phyloP scores from a whole-genome alignment of 2,888 invertebrate species.

The Yponomeuta malinellus region DNA sequence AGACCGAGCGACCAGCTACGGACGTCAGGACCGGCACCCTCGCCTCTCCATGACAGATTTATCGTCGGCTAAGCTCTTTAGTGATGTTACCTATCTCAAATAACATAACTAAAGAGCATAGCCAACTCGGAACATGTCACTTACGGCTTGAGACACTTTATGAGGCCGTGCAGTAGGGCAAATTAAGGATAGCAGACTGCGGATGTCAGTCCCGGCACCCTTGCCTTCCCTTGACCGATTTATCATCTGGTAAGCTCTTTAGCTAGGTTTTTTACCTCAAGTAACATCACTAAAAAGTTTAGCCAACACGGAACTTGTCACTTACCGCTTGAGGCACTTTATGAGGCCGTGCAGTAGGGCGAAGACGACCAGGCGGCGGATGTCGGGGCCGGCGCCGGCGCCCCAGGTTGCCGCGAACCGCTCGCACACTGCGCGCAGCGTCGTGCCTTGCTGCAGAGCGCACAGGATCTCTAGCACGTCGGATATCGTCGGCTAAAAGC shows the following conservation, averaged over 20 bases:
- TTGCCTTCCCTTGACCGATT: neutral
- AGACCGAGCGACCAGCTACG: too few relatives aligned
- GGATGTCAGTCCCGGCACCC: conserved; percentile 47
- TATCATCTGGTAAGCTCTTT: too few relatives aligned
- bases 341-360: conserved; percentile 76
- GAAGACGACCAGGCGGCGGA: conserved; percentile 73
- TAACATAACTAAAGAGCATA: too few relatives aligned
- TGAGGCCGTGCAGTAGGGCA: conserved; percentile 74
- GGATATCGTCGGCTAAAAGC: conserved; percentile 40
- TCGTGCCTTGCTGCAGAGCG: conserved; percentile 62
- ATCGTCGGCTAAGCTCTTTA: too few relatives aligned
- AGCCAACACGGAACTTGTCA: neutral
- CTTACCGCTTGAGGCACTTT: conserved; percentile 72
- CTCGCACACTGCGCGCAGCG: conserved; percentile 58
- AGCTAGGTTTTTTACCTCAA: too few relatives aligned
- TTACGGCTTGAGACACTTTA: conserved; percentile 74
- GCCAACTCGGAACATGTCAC: neutral
- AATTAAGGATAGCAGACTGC: conserved; percentile 71
- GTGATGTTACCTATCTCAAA: too few relatives aligned
- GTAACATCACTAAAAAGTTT: too few relatives aligned
- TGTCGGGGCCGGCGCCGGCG: conserved; percentile 41
- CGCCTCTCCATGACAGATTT: too few relatives aligned
- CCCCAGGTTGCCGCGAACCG: conserved; percentile 33
- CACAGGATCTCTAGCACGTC: conserved; percentile 52
- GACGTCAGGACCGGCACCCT: too few relatives aligned